Base-by-base conservation (phyloP, 2,888 invertebrate species). In the Nomada fucata region DNA sequence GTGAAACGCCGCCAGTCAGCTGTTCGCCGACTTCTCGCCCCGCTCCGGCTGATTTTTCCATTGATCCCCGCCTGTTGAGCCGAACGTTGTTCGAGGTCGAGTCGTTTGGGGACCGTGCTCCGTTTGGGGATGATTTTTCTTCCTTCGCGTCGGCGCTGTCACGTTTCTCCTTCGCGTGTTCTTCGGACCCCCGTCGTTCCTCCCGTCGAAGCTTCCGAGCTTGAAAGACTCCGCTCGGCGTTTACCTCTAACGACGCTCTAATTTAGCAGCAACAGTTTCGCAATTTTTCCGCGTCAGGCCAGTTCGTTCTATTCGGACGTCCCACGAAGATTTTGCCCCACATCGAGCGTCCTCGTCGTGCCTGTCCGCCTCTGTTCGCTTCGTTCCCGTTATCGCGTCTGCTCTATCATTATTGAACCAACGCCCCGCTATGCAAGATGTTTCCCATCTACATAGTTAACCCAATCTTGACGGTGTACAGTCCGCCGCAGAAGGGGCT, bases 361-460 rank as follows among this genome's bases (percentile, higher is more conserved):
- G 68, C 76, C 73, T 68, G 68, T 61, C 74, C 72, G 74, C 74
- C 26, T 29, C 74, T 57, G 55, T 80, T 68, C 53, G 78, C 85
- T 76, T 80, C 71, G 78, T 86, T 79, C 74, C 79, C 75, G 76
- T 85, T 83, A 82, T 87, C 79, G 67, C 64, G 53, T 55, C 78
- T 73, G 53, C 80, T 85, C 85, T 83, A 79, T 86, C 80, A 85
- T 88, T 84, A 86, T 88, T 80, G 81, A 84, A 79, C 75, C 82
- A 71, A 85, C 82, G 83, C 76, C 82, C 74, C 64, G 78, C 65
- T 70, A 85, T 68, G 83, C 80, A 77, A 86, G 71, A 83, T 76
- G 81, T 79, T 78, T 78, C 77, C 85, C 79, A 83, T 88, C 83
- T 79, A 80, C 79, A 74, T 68, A 76, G 78, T 88, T 83, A 81